Evolutionary conservation across 2,797 vertebrate genomes (phyloP).

Genomic region (Yasuhikotakia modesta): DNA sequence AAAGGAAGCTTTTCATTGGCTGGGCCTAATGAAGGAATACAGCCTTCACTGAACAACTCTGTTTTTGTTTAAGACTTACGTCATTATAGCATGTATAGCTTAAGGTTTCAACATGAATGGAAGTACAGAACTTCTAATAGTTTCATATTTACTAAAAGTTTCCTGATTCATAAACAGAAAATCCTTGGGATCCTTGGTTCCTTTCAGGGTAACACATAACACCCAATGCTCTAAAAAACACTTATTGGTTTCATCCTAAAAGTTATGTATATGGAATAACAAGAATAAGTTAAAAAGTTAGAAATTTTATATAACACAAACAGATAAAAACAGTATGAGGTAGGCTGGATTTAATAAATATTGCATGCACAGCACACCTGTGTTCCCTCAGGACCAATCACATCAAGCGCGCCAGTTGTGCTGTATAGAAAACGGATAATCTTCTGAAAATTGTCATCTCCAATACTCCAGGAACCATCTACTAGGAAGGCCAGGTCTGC

Average conservation of each 20-base stretch:
- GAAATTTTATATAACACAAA: background rate
- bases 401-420: constrained; percentile 90
- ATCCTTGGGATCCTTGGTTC: background rate
- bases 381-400: constrained; percentile 91
- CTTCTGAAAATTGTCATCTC: constrained; percentile 97
- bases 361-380: constrained; percentile 77
- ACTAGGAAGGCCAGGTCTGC: constrained; percentile 94
- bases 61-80: too few relatives aligned
- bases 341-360: constrained; percentile 6
- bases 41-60: too few relatives aligned
- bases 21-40: too few relatives aligned
- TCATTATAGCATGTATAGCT: too few relatives aligned
- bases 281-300: background rate
- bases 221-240: too few relatives aligned
- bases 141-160: too few relatives aligned
- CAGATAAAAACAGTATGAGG: background rate
- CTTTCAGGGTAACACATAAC: background rate
- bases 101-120: too few relatives aligned
- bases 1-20: too few relatives aligned
- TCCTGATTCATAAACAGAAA: background rate
- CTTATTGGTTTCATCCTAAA: background rate
- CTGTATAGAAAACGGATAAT: constrained; percentile 92
- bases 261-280: background rate
- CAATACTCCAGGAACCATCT: constrained; percentile 97
- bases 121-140: too few relatives aligned